Conservation (phyloP, 2,113 vertebrate species). For the Actenoides hombroni region DNA sequence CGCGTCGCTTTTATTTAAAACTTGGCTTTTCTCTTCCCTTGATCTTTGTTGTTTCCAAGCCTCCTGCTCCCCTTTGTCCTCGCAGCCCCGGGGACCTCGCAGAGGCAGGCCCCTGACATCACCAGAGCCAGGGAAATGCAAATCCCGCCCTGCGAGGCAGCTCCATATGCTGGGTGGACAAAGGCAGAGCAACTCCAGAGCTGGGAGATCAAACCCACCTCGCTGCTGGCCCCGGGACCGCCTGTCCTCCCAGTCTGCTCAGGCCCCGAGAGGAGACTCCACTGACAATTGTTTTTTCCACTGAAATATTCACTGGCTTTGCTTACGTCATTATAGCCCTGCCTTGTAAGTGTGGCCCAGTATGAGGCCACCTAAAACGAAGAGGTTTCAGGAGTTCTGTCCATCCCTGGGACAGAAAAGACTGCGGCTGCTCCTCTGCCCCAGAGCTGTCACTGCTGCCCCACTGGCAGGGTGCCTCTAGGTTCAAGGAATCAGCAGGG, state of each 20-base stretch:
- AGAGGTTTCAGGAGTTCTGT: not conserved
- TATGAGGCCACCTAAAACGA: accelerated
- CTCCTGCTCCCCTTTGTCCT: slow-evolving; percentile 43
- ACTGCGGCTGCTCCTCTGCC: not conserved
- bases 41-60: not conserved
- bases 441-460: not conserved
- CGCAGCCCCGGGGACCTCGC: not conserved
- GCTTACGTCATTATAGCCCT: not conserved
- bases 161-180: not conserved
- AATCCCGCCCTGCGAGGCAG: not conserved
- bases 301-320: not conserved
- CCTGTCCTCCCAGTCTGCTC: not conserved
- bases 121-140: not conserved
- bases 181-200: not conserved
- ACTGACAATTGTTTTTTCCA: not conserved
- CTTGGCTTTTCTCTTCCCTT: slow-evolving; percentile 5
- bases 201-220: not conserved
- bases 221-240: not conserved
- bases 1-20: not conserved
- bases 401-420: not conserved
- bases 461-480: not conserved
- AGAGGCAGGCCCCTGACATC: not conserved
- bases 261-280: not conserved
- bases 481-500: not conserved
- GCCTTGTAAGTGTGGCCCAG: not conserved